Evolutionary conservation across 2,797 vertebrate species (phyloP).

Genomic region (Scolopax bukidnonensis): DNA sequence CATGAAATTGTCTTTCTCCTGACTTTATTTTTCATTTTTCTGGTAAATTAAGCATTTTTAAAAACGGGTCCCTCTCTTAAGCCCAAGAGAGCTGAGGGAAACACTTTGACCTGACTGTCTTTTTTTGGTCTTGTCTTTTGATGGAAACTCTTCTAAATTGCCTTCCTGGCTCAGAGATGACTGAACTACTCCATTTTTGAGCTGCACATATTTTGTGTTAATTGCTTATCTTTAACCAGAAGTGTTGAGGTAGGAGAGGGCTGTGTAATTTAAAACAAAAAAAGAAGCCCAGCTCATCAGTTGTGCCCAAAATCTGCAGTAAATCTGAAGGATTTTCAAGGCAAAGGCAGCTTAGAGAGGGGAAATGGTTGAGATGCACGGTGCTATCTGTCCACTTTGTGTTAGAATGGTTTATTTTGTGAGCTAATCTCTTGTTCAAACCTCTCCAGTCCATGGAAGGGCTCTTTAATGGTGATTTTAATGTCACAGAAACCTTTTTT

Average conservation of each 20-base stretch:
- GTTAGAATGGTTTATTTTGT: neutral
- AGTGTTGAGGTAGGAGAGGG: neutral
- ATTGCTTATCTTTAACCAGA: neutral
- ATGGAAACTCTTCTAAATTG: neutral
- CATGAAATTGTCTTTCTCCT: neutral
- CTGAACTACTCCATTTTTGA: neutral
- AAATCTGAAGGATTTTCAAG: neutral
- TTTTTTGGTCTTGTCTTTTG: neutral
- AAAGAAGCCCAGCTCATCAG: neutral
- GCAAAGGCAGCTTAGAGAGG: neutral
- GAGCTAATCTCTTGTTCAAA: neutral
- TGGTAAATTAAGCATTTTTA: neutral
- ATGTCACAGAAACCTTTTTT: neutral
- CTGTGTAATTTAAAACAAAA: neutral
- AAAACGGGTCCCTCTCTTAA: neutral
- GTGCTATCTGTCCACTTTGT: neutral
- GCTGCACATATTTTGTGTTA: neutral
- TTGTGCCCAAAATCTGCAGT: neutral
- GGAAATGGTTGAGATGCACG: neutral
- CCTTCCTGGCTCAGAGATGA: neutral
- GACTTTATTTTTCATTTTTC: neutral
- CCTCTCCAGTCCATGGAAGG: neutral
- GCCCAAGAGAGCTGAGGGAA: neutral
- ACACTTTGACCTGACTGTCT: neutral
- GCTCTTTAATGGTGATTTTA: neutral